Conservation (phyloP, 2,888 invertebrate species). For the Leptinotarsa tumamoca region DNA sequence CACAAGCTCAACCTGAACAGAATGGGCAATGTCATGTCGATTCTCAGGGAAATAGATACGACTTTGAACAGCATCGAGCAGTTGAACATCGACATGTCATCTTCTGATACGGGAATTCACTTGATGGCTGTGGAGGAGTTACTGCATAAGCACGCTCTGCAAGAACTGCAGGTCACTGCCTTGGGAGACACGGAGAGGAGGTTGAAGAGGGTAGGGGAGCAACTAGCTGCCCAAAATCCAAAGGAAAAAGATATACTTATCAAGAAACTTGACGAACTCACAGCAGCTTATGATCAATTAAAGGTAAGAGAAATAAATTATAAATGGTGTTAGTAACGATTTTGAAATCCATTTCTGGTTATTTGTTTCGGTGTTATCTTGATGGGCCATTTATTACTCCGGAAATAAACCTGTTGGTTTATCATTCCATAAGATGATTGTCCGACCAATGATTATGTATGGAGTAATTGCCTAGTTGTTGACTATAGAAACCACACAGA, state of each 20-base stretch:
- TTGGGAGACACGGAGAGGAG: conserved; percentile 86
- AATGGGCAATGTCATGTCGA: conserved; percentile 87
- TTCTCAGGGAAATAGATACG: conserved; percentile 92
- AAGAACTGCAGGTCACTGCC: conserved; percentile 91
- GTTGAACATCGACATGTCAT: conserved; percentile 77
- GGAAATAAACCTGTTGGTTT: too few species aligned
- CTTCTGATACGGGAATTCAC: conserved; percentile 93
- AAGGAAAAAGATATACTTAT: conserved; percentile 73
- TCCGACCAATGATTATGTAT: too few species aligned
- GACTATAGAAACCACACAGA: too few species aligned
- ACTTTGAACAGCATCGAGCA: conserved; percentile 86
- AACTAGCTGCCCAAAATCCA: conserved; percentile 67
- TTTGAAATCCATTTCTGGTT: too few species aligned
- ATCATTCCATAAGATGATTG: too few species aligned
- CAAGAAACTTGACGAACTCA: conserved; percentile 80
- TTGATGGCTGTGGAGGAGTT: conserved; percentile 94
- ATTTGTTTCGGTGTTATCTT: too few species aligned
- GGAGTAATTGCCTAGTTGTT: too few species aligned
- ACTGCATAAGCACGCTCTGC: conserved; percentile 91
- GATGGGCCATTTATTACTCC: too few species aligned
- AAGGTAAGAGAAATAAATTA: conserved; percentile 67
- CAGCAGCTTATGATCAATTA: conserved; percentile 76
- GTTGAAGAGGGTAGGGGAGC: conserved; percentile 76
- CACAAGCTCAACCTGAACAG: conserved; percentile 82
- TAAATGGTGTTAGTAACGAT: too few species aligned